Base-by-base conservation (phyloP, 2,113 vertebrate species). In the Indicator indicator region DNA sequence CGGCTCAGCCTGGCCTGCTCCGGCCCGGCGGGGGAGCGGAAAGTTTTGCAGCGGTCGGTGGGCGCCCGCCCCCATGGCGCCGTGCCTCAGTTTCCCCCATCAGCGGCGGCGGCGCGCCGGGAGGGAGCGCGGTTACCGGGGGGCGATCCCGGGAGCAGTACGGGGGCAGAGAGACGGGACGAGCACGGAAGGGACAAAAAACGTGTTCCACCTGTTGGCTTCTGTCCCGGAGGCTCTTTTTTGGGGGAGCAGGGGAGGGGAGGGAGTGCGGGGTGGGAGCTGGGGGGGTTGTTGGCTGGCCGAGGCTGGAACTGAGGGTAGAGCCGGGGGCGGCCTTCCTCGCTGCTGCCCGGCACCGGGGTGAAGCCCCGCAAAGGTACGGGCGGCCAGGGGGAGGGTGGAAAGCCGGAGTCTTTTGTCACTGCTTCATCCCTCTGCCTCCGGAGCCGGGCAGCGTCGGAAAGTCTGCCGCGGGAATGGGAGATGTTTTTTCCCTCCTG, bases 141-240 rank as follows among this genome's bases (percentile, higher is more conserved):
- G 65, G 77, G 70, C 27, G 42, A 16, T 60, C 62, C 73, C 40
- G 91, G 97, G 95, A 95, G 71, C 93, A 90, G 73, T 60, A 71
- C 71, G 38, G 55, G 26, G 28, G 64, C 73, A 52, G 46, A n/a
- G 56, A 40, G 44, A 40, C 36, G n/a, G 40, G 27, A 30, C 16
- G 26, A 55, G 18, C 36, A 84, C 48, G 26, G 50, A 32, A 21
- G 71, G 59, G 46, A 27, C 48, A 52, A 96, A 95, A 95, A 58
- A 93, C 94, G 62, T 85, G 82, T 96, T 95, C 97, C 97, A 98
- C 97, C 97, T 98, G 97, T 98, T 98, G 97, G 96, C 97, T 97
- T 78, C 97, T 79, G 94, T 96, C 96, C 95, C 90, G 93, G 88
- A 94, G 93, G 82, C 92, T 95, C 89, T 92, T 38, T 50, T 50